Percentiles rank a stretch among this genome's conserved stretches.
Evolutionary conservation across 2,113 vertebrate genomes (phyloP).

Genomic region (Riparia riparia): DNA sequence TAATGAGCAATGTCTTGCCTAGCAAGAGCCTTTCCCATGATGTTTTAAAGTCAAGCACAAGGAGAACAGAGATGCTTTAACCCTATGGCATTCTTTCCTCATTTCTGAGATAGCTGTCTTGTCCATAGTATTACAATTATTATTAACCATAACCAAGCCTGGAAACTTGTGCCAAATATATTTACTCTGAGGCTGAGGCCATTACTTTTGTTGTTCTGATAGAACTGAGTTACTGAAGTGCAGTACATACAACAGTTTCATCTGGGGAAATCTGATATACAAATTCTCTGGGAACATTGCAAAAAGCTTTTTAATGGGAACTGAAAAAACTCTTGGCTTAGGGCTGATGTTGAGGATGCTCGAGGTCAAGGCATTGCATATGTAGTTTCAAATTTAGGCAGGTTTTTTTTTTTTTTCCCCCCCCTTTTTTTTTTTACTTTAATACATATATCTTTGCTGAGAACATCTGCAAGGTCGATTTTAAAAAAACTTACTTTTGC

Average conservation of each 20-base stretch:
- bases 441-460: slow-evolving; percentile 13
- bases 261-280: slow-evolving; percentile 15
- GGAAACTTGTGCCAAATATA: not conserved
- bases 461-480: slow-evolving; percentile 50
- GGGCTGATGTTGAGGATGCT: not conserved
- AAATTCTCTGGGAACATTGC: not conserved
- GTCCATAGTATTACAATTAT: not conserved
- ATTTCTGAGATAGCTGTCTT: not conserved
- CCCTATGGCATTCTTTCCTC: not conserved
- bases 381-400: slow-evolving; percentile 22
- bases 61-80: not conserved
- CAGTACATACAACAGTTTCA: not conserved
- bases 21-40: not conserved
- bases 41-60: not conserved
- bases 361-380: slow-evolving; percentile 10
- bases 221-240: not conserved
- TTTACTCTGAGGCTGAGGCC: not conserved
- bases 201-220: slow-evolving; percentile 1
- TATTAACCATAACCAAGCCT: not conserved
- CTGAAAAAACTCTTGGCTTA: not conserved
- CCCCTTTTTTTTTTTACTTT: not conserved
- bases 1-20: not conserved
- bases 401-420: not conserved
- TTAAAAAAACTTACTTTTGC: not conserved
- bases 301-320: not conserved